These are phyloP conservation scores for Drosophila aff. DNA, from an alignment of 1,140 invertebrate species.

Conservation along the genomic window DNA sequence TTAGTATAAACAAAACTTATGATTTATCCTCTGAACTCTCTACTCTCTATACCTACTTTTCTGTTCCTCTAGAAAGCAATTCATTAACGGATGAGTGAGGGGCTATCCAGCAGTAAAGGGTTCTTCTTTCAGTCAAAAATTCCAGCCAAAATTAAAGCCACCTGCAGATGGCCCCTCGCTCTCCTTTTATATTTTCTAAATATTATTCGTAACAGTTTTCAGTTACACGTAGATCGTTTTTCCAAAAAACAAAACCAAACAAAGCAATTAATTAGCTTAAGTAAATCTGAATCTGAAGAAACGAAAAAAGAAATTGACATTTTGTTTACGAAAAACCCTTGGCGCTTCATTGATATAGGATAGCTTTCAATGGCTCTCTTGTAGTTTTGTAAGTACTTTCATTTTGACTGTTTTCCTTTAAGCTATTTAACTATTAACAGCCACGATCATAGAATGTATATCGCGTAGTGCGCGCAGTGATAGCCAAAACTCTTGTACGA, in stretches of 20 bases:
- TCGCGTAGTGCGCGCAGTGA: conserved; percentile 37
- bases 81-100: background rate
- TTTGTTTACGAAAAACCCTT: conserved; percentile 85
- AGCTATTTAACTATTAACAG: conserved; percentile 55
- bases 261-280: conserved; percentile 39
- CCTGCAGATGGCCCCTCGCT: conserved; percentile 24
- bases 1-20: conserved; percentile 56
- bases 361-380: conserved; percentile 85
- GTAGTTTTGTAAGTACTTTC: conserved; percentile 85
- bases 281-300: conserved; percentile 57
- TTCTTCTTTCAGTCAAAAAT: background rate
- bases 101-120: conserved; percentile 16
- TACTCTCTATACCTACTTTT: conserved; percentile 6
- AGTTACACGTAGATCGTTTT: conserved; percentile 55
- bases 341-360: conserved; percentile 85
- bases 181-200: conserved; percentile 1
- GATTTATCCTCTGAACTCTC: conserved; percentile 14
- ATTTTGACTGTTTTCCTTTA: conserved; percentile 82
- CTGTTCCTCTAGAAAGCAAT: conserved; percentile 47
- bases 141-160: background rate
- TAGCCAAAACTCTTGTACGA: conserved; percentile 33
- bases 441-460: conserved; percentile 7
- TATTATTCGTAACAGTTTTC: conserved; percentile 34
- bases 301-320: conserved; percentile 79
- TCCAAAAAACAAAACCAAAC: conserved; percentile 15